Evolutionary conservation across 2,888 invertebrate species (phyloP), one percentile per base, ranked within the genome.

Genomic region (Dasypolia templi): DNA sequence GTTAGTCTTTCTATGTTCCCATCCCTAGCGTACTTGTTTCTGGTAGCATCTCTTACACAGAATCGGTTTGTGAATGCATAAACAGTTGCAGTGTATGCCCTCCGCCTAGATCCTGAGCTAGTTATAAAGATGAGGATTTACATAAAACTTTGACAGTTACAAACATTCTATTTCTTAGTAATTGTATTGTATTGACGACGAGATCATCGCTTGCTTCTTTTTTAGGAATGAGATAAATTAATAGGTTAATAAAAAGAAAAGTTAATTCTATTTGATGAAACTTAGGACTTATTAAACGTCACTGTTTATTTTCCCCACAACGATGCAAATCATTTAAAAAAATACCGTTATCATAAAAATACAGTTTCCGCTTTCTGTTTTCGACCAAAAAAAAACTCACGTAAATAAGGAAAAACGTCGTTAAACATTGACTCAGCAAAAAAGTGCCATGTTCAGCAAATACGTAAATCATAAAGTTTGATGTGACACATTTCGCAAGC

Each of bases 401-500:
- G 44, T n/a, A 19, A 6, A 29, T 35, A 46, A 35, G 14, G 6
- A 77, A 58, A 46, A 51, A 35, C n/a, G 3, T 51, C 22, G 14
- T 35, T 42, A 81, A 66, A 82, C 32, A 70, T 66, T 73, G 39
- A 56, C 22, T 44, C 44, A 0, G 59, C 66, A 58, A 53, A 77
- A 80, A 77, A 69, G 26, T 14, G 46, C 9, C 64, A 35, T 51
- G 9, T 19, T 71, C 67, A 58, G 35, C 56, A 74, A 64, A 82
- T 29, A 63, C 14, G 58, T 71, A 72, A 58, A 58, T 69, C 42
- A 62, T 56, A 56, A 56, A 39, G 14, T 53, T 59, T 19, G 19
- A 29, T 14, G 82, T 80, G 77, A 82, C 82, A 82, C 67, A 68
- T 64, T 77, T 82, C 12, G 22, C 14, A 0, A 44, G 29, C 71